Percentiles rank a stretch among this genome's conserved stretches.
Conservation (phyloP, 2,888 invertebrate species). For the Phrixothrix hirtus region DNA sequence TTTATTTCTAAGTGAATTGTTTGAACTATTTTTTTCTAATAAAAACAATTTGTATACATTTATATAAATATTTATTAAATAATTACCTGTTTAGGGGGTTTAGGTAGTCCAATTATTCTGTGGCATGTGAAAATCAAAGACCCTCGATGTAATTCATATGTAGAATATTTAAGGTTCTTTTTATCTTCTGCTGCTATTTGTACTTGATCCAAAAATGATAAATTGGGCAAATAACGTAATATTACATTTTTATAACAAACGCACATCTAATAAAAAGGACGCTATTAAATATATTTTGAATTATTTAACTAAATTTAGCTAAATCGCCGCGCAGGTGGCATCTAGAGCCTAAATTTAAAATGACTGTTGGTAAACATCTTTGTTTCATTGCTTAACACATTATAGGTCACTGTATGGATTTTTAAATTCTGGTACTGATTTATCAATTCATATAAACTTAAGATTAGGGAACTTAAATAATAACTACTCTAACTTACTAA, state of each 20-base stretch:
- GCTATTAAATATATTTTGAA: background rate
- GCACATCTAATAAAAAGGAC: slow-evolving; percentile 6
- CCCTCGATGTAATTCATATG: slow-evolving; percentile 53
- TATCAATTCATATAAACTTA: no score
- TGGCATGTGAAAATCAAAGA: slow-evolving; percentile 59
- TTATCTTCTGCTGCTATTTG: slow-evolving; percentile 53
- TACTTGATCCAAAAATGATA: slow-evolving; percentile 60
- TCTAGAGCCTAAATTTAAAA: background rate
- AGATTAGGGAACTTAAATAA: no score
- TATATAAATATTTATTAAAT: background rate
- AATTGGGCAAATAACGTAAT: slow-evolving; percentile 52
- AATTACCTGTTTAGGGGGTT: slow-evolving; percentile 61
- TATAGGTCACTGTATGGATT: no score
- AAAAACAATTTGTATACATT: slow-evolving; percentile 6
- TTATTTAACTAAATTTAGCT: no score
- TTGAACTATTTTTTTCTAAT: slow-evolving; percentile 47
- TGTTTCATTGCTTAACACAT: no score
- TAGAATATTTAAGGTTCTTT: slow-evolving; percentile 15
- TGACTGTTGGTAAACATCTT: no score
- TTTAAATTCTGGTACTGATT: no score
- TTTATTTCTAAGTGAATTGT: slow-evolving; percentile 61
- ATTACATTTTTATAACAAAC: slow-evolving; percentile 56
- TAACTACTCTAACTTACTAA: slow-evolving; percentile 44
- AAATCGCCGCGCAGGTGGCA: no score
- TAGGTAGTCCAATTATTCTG: slow-evolving; percentile 59